These are phyloP conservation scores for Cheumatopsyche charites DNA, from an alignment of 1,140 invertebrate genomes.

Conservation along the genomic window DNA sequence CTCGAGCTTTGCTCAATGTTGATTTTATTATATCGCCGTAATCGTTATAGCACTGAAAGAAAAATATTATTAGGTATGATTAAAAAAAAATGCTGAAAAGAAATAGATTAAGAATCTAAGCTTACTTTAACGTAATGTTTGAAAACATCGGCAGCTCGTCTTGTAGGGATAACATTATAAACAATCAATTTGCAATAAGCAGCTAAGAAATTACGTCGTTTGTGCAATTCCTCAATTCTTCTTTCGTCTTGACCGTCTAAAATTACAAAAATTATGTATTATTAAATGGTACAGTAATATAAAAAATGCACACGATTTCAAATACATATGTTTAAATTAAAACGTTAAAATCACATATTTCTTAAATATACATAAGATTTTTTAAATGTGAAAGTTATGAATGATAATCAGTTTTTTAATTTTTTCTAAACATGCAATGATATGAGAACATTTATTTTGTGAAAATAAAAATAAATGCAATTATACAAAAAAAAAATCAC, in stretches of 20 bases:
- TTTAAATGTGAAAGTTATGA: background rate
- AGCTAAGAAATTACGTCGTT: conserved; percentile 92
- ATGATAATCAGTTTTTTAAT: too few relatives aligned
- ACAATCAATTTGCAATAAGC: conserved; percentile 98
- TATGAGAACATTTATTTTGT: too few relatives aligned
- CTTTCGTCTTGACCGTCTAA: conserved; percentile 89
- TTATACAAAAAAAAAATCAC: too few relatives aligned
- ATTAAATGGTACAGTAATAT: background rate
- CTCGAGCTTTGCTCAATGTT: conserved; percentile 93
- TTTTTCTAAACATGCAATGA: too few relatives aligned
- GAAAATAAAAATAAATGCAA: too few relatives aligned
- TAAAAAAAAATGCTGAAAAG: conserved; percentile 29
- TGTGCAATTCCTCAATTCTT: conserved; percentile 94
- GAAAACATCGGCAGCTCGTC: conserved; percentile 91
- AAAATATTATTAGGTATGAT: conserved; percentile 39
- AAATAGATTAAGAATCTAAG: background rate
- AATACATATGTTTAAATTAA: background rate
- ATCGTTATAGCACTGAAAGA: conserved; percentile 89
- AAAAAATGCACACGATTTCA: background rate
- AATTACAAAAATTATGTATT: conserved; percentile 38
- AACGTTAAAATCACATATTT: background rate
- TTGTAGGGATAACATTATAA: conserved; percentile 94
- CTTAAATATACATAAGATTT: background rate
- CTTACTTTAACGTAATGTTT: conserved; percentile 94
- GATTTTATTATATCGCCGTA: conserved; percentile 99